phyloP scores from a whole-genome alignment of 2,888 invertebrate genomes.

The Dorcus hopei region DNA sequence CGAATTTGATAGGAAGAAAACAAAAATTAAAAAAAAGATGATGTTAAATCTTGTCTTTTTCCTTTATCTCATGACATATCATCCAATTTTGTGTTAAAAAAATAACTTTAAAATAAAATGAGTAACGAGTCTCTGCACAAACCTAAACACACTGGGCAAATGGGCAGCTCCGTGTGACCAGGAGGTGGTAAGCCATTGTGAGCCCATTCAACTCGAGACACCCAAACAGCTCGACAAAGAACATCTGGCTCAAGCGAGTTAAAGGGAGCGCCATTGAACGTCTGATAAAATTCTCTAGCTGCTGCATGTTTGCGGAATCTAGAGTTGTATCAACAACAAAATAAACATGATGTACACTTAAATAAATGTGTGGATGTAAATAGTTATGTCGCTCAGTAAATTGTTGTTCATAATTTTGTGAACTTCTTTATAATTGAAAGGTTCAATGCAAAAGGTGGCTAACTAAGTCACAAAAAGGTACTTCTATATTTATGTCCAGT shows the following conservation, averaged over 20 bases:
- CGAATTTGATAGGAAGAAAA: too few species aligned
- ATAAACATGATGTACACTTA: conserved; percentile 11
- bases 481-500: too few species aligned
- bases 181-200: conserved; percentile 65
- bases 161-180: conserved; percentile 92
- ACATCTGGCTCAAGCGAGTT: conserved; percentile 91
- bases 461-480: too few species aligned
- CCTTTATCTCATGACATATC: too few species aligned
- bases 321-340: conserved; percentile 10
- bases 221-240: conserved; percentile 92
- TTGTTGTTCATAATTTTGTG: too few species aligned
- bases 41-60: too few species aligned
- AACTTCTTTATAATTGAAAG: too few species aligned
- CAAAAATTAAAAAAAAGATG: too few species aligned
- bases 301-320: conserved; percentile 71
- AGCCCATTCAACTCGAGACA: conserved; percentile 86
- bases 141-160: conserved; percentile 93
- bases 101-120: background rate
- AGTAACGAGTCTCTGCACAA: conserved; percentile 60
- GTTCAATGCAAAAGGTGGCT: too few species aligned
- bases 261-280: conserved; percentile 90
- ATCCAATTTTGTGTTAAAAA: background rate
- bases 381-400: background rate
- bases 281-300: conserved; percentile 88
- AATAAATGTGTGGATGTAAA: background rate